phyloP scores from a whole-genome alignment of 2,113 vertebrate genomes.

The Menura novaehollandiae region DNA sequence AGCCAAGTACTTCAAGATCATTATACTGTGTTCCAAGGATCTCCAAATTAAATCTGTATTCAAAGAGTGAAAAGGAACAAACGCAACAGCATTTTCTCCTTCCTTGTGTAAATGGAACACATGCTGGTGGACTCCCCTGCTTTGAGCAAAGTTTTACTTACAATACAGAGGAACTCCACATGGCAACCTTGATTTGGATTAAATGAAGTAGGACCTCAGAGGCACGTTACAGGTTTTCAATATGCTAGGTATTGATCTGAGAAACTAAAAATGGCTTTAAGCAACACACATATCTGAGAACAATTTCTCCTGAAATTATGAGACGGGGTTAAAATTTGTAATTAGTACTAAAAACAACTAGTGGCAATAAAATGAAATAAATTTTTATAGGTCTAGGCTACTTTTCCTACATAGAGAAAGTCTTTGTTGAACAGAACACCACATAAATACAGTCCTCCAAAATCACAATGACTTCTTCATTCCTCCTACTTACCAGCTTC shows the following conservation, averaged over 20 bases:
- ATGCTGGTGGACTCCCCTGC: conserved; percentile 61
- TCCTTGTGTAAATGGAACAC: conserved; percentile 34
- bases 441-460: not conserved
- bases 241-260: conserved; percentile 57
- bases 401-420: not conserved
- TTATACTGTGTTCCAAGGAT: conserved; percentile 43
- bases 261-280: conserved; percentile 65
- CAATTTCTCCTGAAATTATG: conserved; percentile 28
- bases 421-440: not conserved
- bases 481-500: conserved; percentile 27
- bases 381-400: not conserved
- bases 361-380: not conserved
- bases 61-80: conserved; percentile 29
- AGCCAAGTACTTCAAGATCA: not conserved
- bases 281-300: conserved; percentile 27
- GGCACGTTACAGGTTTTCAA: conserved; percentile 56
- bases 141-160: conserved; percentile 58
- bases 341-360: not conserved
- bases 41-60: not conserved
- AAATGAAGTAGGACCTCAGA: conserved; percentile 61
- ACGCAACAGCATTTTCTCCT: conserved; percentile 46
- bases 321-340: conserved; percentile 27
- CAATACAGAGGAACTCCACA: conserved; percentile 67
- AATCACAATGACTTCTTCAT: not conserved
- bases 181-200: conserved; percentile 65